Base-by-base conservation (phyloP, 2,797 vertebrate genomes). In the Dromococcyx pavoninus region DNA sequence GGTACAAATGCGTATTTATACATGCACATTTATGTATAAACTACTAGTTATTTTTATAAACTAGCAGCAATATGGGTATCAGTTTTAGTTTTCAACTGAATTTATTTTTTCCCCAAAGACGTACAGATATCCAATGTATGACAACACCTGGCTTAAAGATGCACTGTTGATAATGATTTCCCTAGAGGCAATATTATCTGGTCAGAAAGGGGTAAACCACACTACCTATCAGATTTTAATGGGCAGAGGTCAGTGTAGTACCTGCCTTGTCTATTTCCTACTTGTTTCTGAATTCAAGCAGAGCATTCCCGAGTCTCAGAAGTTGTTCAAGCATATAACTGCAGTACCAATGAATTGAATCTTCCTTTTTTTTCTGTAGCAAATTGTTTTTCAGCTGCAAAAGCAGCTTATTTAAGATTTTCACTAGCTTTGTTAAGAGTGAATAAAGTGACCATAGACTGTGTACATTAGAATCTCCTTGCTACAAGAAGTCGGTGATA, bases 341-440 rank as follows among this genome's bases (percentile, higher is more conserved):
- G 33, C 57, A 79, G 33, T 60, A 75, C 39, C 51, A 74, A 48
- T 65, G 23, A 57, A 92, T 4, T 56, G n/a, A 84, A 75, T 70
- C 15, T 88, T 86, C 17, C 41, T 69, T 62, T 64, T 35, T 58
- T 78, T 71, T 81, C 21, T 57, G n/a, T 88, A 37, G 28, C 18
- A 94, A 89, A 88, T 83, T 78, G 62, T 48, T 95, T 79, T 93
- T 39, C n/a, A 86, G 33, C 35, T 89, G 19, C 44, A 78, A 69
- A n/a, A 84, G 57, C 13, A 92, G 24, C 41, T 69, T 85, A 82
- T 66, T 71, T 71, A 44, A 66, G 28, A 1, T 50, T 37, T 85
- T 83, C 41, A 35, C 37, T 73, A 54, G 13, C 13, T 58, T 32
- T 81, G 41, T 89, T 79, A 71, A 30, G n/a, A 89, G 43, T 86